Percentiles rank a stretch among this genome's conserved stretches.
Evolutionary conservation across 1,140 invertebrate species (phyloP).

Genomic region (Drosophila albomicans): DNA sequence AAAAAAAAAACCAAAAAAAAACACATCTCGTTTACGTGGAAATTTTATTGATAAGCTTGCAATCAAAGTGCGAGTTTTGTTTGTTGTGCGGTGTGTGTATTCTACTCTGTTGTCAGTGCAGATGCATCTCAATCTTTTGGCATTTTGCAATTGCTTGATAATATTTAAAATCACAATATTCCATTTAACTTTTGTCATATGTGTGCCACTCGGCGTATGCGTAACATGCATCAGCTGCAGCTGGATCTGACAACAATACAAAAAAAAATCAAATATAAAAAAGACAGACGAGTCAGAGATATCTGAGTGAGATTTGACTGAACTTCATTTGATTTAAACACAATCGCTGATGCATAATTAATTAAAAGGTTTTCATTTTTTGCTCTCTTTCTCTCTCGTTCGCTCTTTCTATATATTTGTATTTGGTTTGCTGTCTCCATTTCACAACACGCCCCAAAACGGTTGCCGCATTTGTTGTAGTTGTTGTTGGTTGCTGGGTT

Average conservation of each 20-base stretch:
- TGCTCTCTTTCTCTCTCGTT: constrained; percentile 11
- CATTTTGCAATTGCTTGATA: constrained; percentile 8
- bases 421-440: constrained; percentile 52
- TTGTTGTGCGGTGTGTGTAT: not conserved
- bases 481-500: constrained; percentile 48
- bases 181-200: constrained; percentile 31
- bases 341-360: constrained; percentile 83
- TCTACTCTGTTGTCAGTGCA: not conserved
- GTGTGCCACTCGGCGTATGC: constrained; percentile 59
- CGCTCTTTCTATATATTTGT: constrained; percentile 24
- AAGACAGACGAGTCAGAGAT: constrained; percentile 27
- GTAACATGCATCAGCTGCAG: constrained; percentile 50
- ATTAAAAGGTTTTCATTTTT: constrained; percentile 72
- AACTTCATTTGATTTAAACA: constrained; percentile 74
- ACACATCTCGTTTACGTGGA: constrained; percentile 47
- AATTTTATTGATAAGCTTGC: constrained; percentile 58
- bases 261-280: not conserved
- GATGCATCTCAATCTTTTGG: constrained; percentile 4
- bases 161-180: constrained; percentile 24
- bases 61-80: constrained; percentile 38
- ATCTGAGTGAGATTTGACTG: constrained; percentile 59
- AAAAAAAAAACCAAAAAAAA: no score
- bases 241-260: constrained; percentile 30
- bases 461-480: constrained; percentile 30
- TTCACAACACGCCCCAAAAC: constrained; percentile 74